These are phyloP conservation scores for Diorhabda sublineata DNA, from an alignment of 1,140 invertebrate genomes.

Conservation along the genomic window DNA sequence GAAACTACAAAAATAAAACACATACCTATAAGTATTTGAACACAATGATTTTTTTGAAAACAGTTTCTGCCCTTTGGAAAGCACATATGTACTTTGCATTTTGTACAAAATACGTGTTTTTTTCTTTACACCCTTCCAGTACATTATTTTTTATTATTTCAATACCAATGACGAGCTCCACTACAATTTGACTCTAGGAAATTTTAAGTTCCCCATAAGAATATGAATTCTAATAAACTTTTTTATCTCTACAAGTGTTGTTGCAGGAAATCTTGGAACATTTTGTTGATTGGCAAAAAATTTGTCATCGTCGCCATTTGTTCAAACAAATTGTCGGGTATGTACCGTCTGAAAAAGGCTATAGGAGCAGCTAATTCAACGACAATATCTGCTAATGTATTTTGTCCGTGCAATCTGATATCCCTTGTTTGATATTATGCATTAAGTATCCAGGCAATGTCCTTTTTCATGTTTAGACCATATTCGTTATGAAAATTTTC, in stretches of 20 bases:
- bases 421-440: too few relatives aligned
- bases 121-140: background rate
- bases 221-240: slow-evolving; percentile 17
- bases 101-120: background rate
- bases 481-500: too few relatives aligned
- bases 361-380: too few relatives aligned
- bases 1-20: too few relatives aligned
- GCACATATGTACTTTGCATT: background rate
- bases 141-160: slow-evolving; percentile 13
- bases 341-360: background rate
- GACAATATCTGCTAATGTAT: too few relatives aligned
- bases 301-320: background rate
- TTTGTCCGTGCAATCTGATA: too few relatives aligned
- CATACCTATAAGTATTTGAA: too few relatives aligned
- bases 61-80: background rate
- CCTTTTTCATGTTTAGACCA: too few relatives aligned
- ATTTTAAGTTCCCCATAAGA: slow-evolving; percentile 19
- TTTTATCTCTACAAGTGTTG: too few relatives aligned
- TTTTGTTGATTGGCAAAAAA: background rate
- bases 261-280: too few relatives aligned
- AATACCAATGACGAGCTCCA: slow-evolving; percentile 20
- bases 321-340: background rate
- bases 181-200: slow-evolving; percentile 13
- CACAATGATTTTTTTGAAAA: background rate
- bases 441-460: too few relatives aligned